A percentile compares a stretch with the other conserved stretches of the same genome.
phyloP scores from a whole-genome alignment of 2,797 vertebrate species.

The Crocidura indochinensis region DNA sequence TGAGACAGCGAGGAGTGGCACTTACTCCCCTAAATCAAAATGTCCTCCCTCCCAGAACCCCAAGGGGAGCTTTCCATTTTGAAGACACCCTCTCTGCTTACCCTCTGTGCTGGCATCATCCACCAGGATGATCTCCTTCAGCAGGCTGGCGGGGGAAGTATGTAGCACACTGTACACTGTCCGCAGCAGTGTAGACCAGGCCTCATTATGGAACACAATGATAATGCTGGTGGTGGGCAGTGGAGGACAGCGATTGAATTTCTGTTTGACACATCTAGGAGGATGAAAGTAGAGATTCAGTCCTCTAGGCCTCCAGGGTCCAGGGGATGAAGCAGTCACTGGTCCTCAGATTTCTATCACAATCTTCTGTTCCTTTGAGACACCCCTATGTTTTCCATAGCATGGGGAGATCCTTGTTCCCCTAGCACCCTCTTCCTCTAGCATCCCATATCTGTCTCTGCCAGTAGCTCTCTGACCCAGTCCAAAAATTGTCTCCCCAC shows the following conservation, averaged over 20 bases:
- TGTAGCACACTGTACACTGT: constrained; percentile 97
- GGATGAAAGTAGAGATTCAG: background rate
- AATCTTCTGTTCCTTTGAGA: background rate
- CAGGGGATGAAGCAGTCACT: background rate
- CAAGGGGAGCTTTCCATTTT: too few species aligned
- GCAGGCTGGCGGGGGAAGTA: constrained; percentile 93
- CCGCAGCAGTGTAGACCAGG: constrained; percentile 96
- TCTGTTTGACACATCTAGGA: constrained; percentile 95
- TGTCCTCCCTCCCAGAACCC: background rate
- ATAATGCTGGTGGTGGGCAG: constrained; percentile 96
- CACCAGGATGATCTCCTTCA: constrained; percentile 96
- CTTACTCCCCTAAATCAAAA: background rate
- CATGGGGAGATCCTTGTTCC: background rate
- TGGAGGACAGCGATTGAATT: constrained; percentile 94
- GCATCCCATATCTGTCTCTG: background rate
- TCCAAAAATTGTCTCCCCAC: background rate
- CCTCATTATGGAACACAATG: constrained; percentile 98
- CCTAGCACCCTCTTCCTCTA: background rate
- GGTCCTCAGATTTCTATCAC: background rate
- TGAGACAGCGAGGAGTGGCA: background rate
- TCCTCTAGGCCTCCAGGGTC: background rate
- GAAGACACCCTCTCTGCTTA: constrained; percentile 62
- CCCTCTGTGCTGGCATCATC: constrained; percentile 96
- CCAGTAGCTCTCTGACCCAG: background rate
- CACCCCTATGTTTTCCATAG: too few species aligned